Evolutionary conservation across 2,888 invertebrate genomes (phyloP).

Genomic region (Chymomyza caudatula): DNA sequence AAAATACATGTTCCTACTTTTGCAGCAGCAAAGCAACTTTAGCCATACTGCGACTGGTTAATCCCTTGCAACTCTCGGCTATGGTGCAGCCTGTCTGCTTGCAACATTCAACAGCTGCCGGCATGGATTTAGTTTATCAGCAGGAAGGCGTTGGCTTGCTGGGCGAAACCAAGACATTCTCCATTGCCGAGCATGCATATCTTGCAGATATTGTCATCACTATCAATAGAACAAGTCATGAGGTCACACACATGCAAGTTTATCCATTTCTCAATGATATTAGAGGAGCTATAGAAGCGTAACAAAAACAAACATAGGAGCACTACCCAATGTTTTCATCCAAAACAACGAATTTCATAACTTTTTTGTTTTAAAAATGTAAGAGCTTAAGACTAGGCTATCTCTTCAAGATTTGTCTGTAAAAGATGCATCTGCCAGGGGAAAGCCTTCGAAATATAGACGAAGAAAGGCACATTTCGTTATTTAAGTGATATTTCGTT

Average conservation of each 20-base stretch:
- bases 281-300: background rate
- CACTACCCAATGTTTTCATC: background rate
- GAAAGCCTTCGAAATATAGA: too few species aligned
- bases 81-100: background rate
- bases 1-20: background rate
- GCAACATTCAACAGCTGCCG: background rate
- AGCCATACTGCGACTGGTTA: background rate
- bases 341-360: background rate
- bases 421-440: too few species aligned
- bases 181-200: background rate
- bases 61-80: background rate
- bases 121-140: background rate
- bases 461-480: too few species aligned
- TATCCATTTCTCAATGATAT: background rate
- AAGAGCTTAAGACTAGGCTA: too few species aligned
- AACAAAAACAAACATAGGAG: background rate
- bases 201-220: background rate
- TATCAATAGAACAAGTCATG: background rate
- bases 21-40: background rate
- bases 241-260: background rate
- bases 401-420: too few species aligned
- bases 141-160: background rate
- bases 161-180: background rate
- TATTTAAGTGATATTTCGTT: too few species aligned
- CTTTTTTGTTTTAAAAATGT: too few species aligned